Evolutionary conservation across 2,797 vertebrate genomes (phyloP), one percentile per base, ranked within the genome.

Genomic region (Melopsittacus undulatus): DNA sequence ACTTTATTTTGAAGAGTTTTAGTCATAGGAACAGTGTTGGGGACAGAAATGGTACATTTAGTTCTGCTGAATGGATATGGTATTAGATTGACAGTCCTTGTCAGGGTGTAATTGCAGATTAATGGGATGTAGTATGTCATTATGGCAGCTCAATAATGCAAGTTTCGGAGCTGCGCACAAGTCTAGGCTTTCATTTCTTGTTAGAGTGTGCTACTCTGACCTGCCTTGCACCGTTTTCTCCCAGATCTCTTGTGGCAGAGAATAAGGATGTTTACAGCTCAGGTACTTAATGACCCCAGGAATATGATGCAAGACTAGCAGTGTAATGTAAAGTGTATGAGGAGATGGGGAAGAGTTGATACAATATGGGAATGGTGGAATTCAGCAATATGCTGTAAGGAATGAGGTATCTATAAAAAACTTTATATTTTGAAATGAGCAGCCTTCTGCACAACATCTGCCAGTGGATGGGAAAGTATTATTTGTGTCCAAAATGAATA

Each of bases 121-220:
- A 97, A 97, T 93, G 89, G 95, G 69, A 94, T 83, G 90, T 75
- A 90, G 78, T 96, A 75, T 92, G 91, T 96, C 95, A 96, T 95
- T 83, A 89, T 94, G 93, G 91, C 94, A 95, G 85, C 75, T 89
- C 64, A 67, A 56, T 46, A 90, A 52, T 81, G 89, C 77, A 52
- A 84, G 43, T 78, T 72, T 79, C 5, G 6, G 83, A 94, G 48
- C 87, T 68, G 72, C 1, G 2, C 54, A 52, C 21, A 18, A 74
- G 51, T 81, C 59, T 45, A 68, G 74, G 27, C 64, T 88, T 88
- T 79, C 54, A 59, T 85, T 87, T 92, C 57, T 76, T 74, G 17
- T 86, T 94, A 56, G 49, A 80, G 13, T 34, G 51, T 29, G 20
- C 51, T 80, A 23, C 83, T 94, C 84, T 92, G 78, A 94, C 49